Evolutionary conservation across 2,113 vertebrate species (phyloP).

Genomic region (Pterophyllum scalare): DNA sequence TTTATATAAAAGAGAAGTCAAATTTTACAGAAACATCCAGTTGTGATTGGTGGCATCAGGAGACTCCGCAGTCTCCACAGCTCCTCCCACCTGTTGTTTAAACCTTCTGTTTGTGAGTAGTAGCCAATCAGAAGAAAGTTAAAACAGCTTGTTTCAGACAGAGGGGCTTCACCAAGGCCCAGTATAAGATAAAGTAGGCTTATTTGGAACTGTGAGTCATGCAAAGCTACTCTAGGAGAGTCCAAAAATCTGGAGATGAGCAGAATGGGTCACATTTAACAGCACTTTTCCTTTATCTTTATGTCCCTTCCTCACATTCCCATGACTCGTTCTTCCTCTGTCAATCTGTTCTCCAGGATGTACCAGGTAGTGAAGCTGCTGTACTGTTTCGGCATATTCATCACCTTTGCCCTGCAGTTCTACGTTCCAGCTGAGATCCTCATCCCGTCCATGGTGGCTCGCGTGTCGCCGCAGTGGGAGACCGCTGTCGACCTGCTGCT

Average conservation of each 20-base stretch:
- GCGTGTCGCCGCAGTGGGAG: conserved; percentile 79
- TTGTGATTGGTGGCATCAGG: no score
- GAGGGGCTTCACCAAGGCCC: neutral
- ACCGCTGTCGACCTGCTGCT: conserved; percentile 83
- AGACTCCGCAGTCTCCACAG: no score
- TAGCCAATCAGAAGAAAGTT: neutral
- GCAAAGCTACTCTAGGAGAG: neutral
- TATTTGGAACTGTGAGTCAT: neutral
- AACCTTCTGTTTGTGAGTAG: neutral
- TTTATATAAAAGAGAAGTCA: no score
- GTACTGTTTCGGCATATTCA: conserved; percentile 93
- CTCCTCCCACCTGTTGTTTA: neutral
- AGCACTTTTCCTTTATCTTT: no score
- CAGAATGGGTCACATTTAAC: neutral
- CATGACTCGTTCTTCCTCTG: neutral
- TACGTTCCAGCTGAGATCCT: conserved; percentile 95
- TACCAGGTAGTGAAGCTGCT: conserved; percentile 96
- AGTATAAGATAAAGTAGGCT: neutral
- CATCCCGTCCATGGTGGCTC: conserved; percentile 81
- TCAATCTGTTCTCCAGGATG: conserved; percentile 77
- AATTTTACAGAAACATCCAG: no score
- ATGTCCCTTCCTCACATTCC: neutral
- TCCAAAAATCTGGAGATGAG: neutral
- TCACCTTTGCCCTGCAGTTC: conserved; percentile 96
- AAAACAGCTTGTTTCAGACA: neutral